Percentiles rank a stretch among this genome's conserved stretches.
These are phyloP conservation scores for Cynoglossus semilaevis DNA, from an alignment of 2,113 vertebrate genomes.

Conservation along the genomic window DNA sequence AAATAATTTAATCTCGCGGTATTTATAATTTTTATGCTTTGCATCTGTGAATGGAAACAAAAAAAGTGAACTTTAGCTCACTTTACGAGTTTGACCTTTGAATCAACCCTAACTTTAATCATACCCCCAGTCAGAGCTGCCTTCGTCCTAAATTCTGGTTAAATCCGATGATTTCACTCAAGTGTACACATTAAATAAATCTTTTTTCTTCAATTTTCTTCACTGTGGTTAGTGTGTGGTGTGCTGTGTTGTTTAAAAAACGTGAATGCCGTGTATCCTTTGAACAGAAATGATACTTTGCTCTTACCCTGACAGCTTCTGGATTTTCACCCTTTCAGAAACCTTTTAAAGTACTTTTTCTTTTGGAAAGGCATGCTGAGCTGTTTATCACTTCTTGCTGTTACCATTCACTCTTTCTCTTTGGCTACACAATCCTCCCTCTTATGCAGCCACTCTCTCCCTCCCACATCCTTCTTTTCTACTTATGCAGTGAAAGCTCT, in stretches of 20 bases:
- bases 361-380: conserved; percentile 8
- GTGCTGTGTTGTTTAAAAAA: not conserved
- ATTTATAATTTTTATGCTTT: too few species aligned
- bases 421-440: conserved; percentile 11
- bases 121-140: conserved; percentile 9
- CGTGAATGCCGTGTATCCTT: not conserved
- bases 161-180: conserved; percentile 20
- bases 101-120: too few species aligned
- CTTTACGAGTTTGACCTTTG: too few species aligned
- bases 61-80: too few species aligned
- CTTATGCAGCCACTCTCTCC: conserved; percentile 17
- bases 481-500: conserved; percentile 45
- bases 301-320: not conserved
- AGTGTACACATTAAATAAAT: conserved; percentile 21
- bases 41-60: too few species aligned
- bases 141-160: conserved; percentile 15
- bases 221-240: conserved; percentile 4
- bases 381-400: conserved; percentile 27
- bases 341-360: conserved; percentile 25
- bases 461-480: conserved; percentile 14
- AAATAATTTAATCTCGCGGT: too few species aligned
- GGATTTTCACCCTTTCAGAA: conserved; percentile 18
- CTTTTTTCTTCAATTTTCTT: not conserved
- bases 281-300: conserved; percentile 2
- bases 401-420: conserved; percentile 7